These are phyloP conservation scores for Sinohyriopsis cumingii DNA, from an alignment of 2,888 invertebrate genomes.

Conservation along the genomic window DNA sequence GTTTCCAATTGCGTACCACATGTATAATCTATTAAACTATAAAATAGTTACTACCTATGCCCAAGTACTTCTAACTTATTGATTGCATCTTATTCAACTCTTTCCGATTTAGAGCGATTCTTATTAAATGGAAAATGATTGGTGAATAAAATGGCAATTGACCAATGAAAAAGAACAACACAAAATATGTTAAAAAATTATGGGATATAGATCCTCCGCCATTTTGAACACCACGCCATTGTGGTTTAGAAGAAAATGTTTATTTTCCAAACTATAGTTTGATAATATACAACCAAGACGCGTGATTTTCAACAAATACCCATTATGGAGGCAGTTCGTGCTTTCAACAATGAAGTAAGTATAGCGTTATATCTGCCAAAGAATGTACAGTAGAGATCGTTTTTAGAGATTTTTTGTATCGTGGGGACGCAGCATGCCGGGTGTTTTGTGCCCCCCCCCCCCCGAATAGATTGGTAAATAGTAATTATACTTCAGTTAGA, in stretches of 20 bases:
- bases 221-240: conserved; percentile 53
- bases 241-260: too few relatives aligned
- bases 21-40: too few relatives aligned
- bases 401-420: background rate
- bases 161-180: conserved; percentile 36
- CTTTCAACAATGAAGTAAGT: conserved; percentile 89
- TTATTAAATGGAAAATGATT: conserved; percentile 17
- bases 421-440: background rate
- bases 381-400: background rate
- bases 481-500: too few relatives aligned
- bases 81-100: too few relatives aligned
- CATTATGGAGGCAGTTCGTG: conserved; percentile 86
- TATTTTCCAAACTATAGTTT: too few relatives aligned
- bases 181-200: conserved; percentile 23
- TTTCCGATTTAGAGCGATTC: background rate
- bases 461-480: too few relatives aligned
- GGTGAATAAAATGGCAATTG: conserved; percentile 11
- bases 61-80: too few relatives aligned
- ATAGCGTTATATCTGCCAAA: background rate
- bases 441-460: background rate
- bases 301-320: background rate
- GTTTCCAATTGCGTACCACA: too few relatives aligned
- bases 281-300: too few relatives aligned
- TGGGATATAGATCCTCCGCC: conserved; percentile 45
- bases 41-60: too few relatives aligned